Conservation (phyloP, 1,140 invertebrate species). For the Drosophila parvula region DNA sequence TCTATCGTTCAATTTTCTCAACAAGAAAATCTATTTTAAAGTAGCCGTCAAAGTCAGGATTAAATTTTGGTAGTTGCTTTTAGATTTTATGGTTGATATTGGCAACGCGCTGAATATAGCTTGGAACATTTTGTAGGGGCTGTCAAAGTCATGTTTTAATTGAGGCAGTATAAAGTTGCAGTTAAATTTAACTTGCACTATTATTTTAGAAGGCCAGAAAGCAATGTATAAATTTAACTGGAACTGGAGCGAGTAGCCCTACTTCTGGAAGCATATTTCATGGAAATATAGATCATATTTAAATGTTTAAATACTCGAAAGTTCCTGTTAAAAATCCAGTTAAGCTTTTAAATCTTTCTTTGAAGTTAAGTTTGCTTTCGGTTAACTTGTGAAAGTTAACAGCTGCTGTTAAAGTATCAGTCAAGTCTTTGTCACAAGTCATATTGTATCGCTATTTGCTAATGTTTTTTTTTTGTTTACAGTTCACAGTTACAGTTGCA, state of each 20-base stretch:
- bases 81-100: no score
- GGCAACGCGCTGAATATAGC: not conserved
- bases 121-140: not conserved
- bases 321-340: not conserved
- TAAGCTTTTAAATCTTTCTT: not conserved
- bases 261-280: no score
- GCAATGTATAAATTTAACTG: no score
- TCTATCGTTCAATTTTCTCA: conserved; percentile 3
- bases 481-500: conserved; percentile 29
- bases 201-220: not conserved
- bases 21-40: not conserved
- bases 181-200: not conserved
- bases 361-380: not conserved
- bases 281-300: not conserved
- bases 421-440: not conserved
- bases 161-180: not conserved
- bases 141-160: not conserved
- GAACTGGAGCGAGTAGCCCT: no score
- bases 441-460: not conserved
- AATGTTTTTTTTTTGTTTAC: not conserved
- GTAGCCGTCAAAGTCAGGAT: conserved; percentile 2
- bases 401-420: not conserved
- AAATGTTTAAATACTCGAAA: not conserved
- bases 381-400: not conserved
- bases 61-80: not conserved